These are phyloP conservation scores for Celastrina argiolus DNA, from an alignment of 2,888 invertebrate species.

Conservation along the genomic window DNA sequence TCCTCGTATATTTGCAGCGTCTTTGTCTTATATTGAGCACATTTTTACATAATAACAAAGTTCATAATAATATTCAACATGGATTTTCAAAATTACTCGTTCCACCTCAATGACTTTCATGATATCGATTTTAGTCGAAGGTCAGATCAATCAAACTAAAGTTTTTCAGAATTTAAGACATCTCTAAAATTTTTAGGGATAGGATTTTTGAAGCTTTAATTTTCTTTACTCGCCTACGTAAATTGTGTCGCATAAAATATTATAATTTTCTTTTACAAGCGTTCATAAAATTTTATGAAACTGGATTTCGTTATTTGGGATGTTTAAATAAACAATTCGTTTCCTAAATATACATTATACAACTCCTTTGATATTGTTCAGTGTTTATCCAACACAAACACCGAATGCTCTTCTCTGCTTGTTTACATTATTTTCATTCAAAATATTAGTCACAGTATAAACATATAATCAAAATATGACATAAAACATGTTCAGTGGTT, in stretches of 20 bases:
- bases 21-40: background rate
- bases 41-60: background rate
- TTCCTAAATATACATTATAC: background rate
- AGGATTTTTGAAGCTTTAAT: background rate
- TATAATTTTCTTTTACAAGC: background rate
- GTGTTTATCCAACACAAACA: background rate
- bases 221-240: background rate
- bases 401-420: background rate
- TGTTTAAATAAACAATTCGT: background rate
- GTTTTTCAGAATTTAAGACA: no score
- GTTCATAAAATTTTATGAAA: background rate
- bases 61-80: background rate
- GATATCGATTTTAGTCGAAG: slow-evolving; percentile 1
- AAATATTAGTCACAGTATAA: background rate
- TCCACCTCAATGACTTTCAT: background rate
- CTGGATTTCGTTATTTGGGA: background rate
- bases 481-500: background rate
- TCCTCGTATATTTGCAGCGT: slow-evolving; percentile 3
- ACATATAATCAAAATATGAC: background rate
- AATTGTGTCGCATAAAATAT: background rate
- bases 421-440: background rate
- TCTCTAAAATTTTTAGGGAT: no score
- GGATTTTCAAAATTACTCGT: background rate
- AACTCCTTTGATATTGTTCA: background rate
- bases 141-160: no score